Base-by-base conservation (phyloP, 2,797 vertebrate genomes). In the Intellagama lesueurii region DNA sequence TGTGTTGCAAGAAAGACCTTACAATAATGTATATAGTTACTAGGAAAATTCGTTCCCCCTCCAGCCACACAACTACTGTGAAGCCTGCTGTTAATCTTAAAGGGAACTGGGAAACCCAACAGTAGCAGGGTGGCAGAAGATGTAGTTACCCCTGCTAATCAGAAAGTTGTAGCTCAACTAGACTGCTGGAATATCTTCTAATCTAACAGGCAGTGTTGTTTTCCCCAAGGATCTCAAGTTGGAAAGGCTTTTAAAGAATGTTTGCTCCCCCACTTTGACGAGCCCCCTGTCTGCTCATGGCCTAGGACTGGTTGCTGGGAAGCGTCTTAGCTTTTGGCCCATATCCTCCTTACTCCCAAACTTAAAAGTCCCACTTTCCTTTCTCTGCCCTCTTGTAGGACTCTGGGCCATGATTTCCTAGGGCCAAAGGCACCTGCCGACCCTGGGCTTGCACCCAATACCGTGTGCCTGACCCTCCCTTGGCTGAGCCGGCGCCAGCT, bases 381-480 rank as follows among this genome's bases (percentile, higher is more conserved):
- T 66, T 88, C 28, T 7, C 17, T 91, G 0, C 6, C 30, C 83
- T 73, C 84, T 94, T 90, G 35, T 94, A 99, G 98, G 96, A 98
- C 98, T 94, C 96, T 98, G 87, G 97, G 98, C 93, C 98, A 98
- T 96, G 98, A 98, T 94, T 98, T 98, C 93, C 97, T 98, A 93
- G 98, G 98, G 96, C 97, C 98, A 95, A 99, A 98, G 97, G 96
- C 98, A 96, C 98, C 98, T 77, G 98, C 97, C 83, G 98, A 98
- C 91, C 98, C 98, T 88, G 97, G 98, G 90, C 96, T 98, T 94
- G 98, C 98, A 75, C 98, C 98, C 87, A 98, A 99, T 96, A 98
- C 98, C 0, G 98, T 99, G 89, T 99, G 98, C 92, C 94, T 99
- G 96, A 97, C 98, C 87, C 95, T 98, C 95, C 98, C 98, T 0